Percentiles rank a stretch among this genome's conserved stretches.
These are phyloP conservation scores for Erebia aethiops DNA, from an alignment of 2,888 invertebrate species.

Conservation along the genomic window DNA sequence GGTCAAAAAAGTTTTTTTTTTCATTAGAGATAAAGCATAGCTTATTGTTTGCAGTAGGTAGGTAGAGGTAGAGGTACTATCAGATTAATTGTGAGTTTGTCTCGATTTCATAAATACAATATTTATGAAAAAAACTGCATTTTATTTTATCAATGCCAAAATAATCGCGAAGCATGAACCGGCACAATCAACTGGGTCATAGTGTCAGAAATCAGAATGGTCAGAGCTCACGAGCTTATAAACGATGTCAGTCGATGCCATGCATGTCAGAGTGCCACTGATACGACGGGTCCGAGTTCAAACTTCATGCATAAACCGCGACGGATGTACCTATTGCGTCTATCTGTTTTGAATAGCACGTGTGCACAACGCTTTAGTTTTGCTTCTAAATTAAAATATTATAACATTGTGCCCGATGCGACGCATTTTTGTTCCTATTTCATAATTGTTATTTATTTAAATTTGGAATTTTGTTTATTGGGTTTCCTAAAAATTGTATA, in stretches of 20 bases:
- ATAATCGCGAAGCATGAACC: background rate
- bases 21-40: too few species aligned
- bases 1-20: too few species aligned
- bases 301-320: conserved; percentile 3
- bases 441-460: background rate
- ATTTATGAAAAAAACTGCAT: too few species aligned
- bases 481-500: too few species aligned
- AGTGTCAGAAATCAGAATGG: background rate
- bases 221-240: background rate
- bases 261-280: conserved; percentile 4
- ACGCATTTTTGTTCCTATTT: background rate
- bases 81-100: too few species aligned
- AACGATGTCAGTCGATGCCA: background rate
- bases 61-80: too few species aligned
- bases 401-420: background rate
- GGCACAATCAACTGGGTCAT: conserved; percentile 4
- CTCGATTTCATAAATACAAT: too few species aligned
- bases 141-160: background rate
- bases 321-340: background rate
- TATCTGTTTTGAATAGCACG: background rate
- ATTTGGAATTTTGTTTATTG: too few species aligned
- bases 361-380: background rate
- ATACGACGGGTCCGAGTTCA: conserved; percentile 5
- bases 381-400: background rate
- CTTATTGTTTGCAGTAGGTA: too few species aligned